Evolutionary conservation across 1,140 invertebrate genomes (phyloP).

Genomic region (Bicyclus anynana): DNA sequence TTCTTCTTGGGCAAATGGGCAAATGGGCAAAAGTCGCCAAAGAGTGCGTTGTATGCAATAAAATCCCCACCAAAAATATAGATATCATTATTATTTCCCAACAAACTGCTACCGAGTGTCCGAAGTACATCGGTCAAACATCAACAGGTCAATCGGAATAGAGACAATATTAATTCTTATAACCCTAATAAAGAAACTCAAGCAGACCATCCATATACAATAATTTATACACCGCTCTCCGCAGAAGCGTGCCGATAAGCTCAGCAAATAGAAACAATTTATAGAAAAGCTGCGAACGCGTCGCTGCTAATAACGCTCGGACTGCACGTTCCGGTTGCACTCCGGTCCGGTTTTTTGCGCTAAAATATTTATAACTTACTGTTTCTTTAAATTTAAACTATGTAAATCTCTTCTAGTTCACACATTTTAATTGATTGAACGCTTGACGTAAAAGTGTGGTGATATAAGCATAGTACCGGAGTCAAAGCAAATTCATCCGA

Average conservation of each 20-base stretch:
- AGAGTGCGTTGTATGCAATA: neutral
- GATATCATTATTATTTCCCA: neutral
- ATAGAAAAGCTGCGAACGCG: too few relatives aligned
- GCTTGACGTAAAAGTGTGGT: too few relatives aligned
- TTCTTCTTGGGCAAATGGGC: too few relatives aligned
- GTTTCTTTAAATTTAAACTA: too few relatives aligned
- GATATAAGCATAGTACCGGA: too few relatives aligned
- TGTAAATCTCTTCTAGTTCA: too few relatives aligned
- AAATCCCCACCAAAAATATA: neutral
- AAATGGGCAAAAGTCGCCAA: too few relatives aligned
- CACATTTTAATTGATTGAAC: too few relatives aligned
- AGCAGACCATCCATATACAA: conserved; percentile 21
- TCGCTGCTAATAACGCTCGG: neutral
- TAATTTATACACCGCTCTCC: conserved; percentile 19
- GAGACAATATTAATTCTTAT: neutral
- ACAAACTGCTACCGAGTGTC: neutral
- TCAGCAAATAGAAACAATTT: conserved; percentile 51
- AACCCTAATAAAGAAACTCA: conserved; percentile 12
- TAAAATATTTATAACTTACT: too few relatives aligned
- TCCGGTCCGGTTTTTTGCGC: neutral
- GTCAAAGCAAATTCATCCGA: too few relatives aligned
- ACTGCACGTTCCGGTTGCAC: neutral
- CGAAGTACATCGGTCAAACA: neutral
- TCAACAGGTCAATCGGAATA: neutral
- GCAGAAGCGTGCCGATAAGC: conserved; percentile 56